Evolutionary conservation across 1,140 invertebrate species (phyloP), one percentile per base, ranked within the genome.

Genomic region (Listronotus oregonensis): DNA sequence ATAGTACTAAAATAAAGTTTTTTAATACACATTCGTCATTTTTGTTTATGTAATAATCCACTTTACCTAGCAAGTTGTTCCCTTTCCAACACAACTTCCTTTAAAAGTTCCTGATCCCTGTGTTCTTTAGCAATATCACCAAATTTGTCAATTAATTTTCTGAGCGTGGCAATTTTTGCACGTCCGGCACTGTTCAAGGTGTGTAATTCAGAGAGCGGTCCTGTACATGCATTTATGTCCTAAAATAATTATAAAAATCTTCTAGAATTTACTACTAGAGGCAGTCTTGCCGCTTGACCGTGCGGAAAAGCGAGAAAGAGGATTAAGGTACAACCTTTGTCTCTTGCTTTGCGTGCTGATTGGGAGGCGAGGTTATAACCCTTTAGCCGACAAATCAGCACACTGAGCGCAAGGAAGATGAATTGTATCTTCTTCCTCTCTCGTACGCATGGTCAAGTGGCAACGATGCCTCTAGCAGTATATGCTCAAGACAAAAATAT

Each of bases 151-250:
- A 93, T 86, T 69, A 86, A 86, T 67, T 85, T 86, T 64, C 89
- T 81, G 18, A 92, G 75, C 32, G 81, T 73, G 9, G 84, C 79
- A 73, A 93, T 83, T 78, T 87, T 89, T 44, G 77, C 78, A 72
- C 90, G 84, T 0, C 90, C 90, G 58, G 86, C 84, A 67, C 85
- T 85, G 79, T 92, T 92, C 6, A 92, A 77, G 51, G 86, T 84
- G 71, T 91, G 87, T 40, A 93, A 80, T 65, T 84, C 79, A 59
- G 86, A 84, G 57, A 90, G 80, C 0, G 89, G 87, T 0, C 88
- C 87, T 39, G 78, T 82, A 73, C 89, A 91, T 72, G 83, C 80
- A 67, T 87, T 78, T 67, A 89, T 88, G 70, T 90, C 89, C 88
- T 90, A 69, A 49, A 61, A 63, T 43, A 27, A 3, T 27, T 27